Evolutionary conservation across 35 echinoderm and acorn worm species (phyloP).

Genomic region (Apostichopus parvimensis): DNA sequence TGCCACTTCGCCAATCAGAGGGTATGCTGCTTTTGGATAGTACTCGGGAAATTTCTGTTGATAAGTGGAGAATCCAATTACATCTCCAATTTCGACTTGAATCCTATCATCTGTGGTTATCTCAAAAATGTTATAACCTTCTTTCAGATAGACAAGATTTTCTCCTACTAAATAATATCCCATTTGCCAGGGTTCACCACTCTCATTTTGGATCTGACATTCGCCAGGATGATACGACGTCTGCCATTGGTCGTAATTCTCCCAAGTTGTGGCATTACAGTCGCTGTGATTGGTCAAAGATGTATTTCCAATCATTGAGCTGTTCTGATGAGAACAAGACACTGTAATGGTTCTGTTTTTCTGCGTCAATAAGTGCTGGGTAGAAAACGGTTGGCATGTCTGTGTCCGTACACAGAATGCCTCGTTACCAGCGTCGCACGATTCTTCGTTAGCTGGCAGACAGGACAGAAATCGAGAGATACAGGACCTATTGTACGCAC

Average conservation of each 20-base stretch:
- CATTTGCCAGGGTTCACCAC: constrained; percentile 14
- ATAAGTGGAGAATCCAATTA: constrained; percentile 67
- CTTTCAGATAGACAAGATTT: constrained; percentile 60
- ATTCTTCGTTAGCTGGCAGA: constrained; percentile 54
- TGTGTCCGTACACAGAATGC: constrained; percentile 61
- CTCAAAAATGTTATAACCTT: constrained; percentile 74
- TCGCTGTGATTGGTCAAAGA: constrained; percentile 15
- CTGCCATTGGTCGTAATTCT: constrained; percentile 2
- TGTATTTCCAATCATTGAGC: not conserved
- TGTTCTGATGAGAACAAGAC: not conserved
- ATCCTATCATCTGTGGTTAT: constrained; percentile 51
- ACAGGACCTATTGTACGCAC: constrained; percentile 67
- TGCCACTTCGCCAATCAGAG: constrained; percentile 69
- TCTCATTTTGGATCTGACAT: not conserved
- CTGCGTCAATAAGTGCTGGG: not conserved
- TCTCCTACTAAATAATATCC: constrained; percentile 61
- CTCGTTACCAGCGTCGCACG: constrained; percentile 39
- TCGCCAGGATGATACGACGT: not conserved
- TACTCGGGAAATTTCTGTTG: constrained; percentile 74
- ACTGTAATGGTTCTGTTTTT: not conserved
- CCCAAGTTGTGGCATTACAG: constrained; percentile 20
- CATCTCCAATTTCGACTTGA: constrained; percentile 58
- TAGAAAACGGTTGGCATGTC: constrained; percentile 59
- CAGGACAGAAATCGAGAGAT: constrained; percentile 62
- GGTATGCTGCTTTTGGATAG: constrained; percentile 77